Evolutionary conservation across 2,113 vertebrate genomes (phyloP), one percentile per base, ranked within the genome.

Genomic region (Caracal caracal): DNA sequence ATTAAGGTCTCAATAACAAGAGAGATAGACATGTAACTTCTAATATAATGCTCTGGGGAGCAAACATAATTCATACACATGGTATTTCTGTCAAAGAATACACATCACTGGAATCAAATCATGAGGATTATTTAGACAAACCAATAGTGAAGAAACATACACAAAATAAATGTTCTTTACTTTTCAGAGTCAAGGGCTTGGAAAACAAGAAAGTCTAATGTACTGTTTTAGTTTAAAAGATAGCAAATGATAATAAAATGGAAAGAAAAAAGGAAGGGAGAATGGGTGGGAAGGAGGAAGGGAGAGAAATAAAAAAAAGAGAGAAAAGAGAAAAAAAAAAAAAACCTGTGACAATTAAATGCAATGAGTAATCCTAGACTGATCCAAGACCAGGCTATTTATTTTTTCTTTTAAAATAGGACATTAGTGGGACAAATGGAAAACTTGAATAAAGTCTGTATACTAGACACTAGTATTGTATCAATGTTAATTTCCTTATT

Each of bases 281-380:
- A 20, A 56, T 22, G 3, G 7, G 37, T 4, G n/a, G 7, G n/a
- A 19, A 19, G 28, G 12, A 17, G 0, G 3, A 13, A 16, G 6
- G 13, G 9, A 15, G 8, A 56, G 26, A 63, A 16, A 40, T 3
- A 24, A 9, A 47, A 43, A 33, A 71, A 33, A 35, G 26, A 43
- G 2, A 28, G 19, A 26, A 53, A 83, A 10, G 13, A 56, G 35
- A 7, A 19, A 1, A 4, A 2, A 19, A 1, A 4, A 2, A 4
- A 37, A 40, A 33, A 43, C 2, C 28, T 20, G 10, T 35, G 49
- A 66, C 15, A 70, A 53, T 0, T 40, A 78, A 87, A 59, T 22
- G 16, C 35, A 68, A 35, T 79, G 61, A 79, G 3, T 68, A 79
- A 56, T 59, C 51, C 24, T 79, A 7, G 61, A 68, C 11, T 40